Conservation (phyloP, 2,113 vertebrate genomes). For the Micromys minutus region DNA sequence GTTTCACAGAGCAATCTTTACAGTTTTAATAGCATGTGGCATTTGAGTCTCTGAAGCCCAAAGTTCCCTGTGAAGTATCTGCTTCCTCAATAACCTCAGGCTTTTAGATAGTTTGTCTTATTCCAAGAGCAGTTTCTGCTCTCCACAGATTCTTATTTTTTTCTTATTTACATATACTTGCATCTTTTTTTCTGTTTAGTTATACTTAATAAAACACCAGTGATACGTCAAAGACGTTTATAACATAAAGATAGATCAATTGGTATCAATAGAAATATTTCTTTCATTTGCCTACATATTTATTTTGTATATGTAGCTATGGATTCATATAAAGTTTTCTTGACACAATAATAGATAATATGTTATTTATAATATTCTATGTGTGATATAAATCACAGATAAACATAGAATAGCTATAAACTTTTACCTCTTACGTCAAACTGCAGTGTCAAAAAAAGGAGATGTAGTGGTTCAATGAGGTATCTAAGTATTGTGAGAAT, state of each 20-base stretch:
- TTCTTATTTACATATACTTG: background rate
- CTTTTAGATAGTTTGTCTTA: background rate
- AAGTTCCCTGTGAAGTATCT: slow-evolving; percentile 57
- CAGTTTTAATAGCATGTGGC: slow-evolving; percentile 65
- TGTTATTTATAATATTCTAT: background rate
- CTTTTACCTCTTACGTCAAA: background rate
- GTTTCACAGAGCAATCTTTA: slow-evolving; percentile 65
- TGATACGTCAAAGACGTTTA: background rate
- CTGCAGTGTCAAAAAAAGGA: background rate
- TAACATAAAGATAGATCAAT: background rate
- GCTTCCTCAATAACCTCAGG: slow-evolving; percentile 11
- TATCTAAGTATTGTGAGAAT: background rate
- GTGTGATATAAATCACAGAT: background rate
- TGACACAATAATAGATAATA: background rate
- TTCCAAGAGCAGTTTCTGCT: background rate
- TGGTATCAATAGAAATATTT: background rate
- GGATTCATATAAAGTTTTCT: background rate
- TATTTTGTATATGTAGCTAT: background rate
- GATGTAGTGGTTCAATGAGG: background rate
- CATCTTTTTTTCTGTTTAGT: background rate
- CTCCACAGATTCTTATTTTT: background rate
- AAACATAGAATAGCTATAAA: background rate
- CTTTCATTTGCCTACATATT: background rate
- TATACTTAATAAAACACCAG: background rate
- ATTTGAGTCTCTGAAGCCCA: slow-evolving; percentile 63